Evolutionary conservation across 2,797 vertebrate genomes (phyloP).

Genomic region (Prunella strophiata): DNA sequence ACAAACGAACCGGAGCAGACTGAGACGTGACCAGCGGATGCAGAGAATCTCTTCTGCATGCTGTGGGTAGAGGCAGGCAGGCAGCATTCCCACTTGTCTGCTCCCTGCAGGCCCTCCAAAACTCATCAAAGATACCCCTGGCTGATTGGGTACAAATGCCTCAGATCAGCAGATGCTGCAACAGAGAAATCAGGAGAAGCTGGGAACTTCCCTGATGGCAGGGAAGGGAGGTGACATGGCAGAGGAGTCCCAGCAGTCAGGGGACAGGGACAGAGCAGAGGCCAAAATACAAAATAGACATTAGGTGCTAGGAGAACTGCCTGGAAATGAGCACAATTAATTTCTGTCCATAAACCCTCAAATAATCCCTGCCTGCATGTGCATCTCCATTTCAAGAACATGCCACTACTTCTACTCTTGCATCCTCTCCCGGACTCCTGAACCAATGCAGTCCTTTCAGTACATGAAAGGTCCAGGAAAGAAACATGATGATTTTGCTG

Average conservation of each 20-base stretch:
- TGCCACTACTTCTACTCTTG: background rate
- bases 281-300: background rate
- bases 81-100: background rate
- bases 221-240: fast-evolving
- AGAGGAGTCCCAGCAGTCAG: background rate
- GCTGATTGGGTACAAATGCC: background rate
- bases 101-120: background rate
- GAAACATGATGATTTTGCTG: background rate
- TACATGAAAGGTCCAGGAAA: background rate
- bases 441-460: background rate
- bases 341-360: background rate
- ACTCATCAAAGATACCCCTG: background rate
- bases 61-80: background rate
- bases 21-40: background rate
- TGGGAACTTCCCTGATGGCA: fast-evolving
- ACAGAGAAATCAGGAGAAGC: background rate
- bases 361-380: background rate
- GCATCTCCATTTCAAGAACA: background rate
- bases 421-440: background rate
- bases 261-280: background rate
- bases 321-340: background rate
- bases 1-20: background rate
- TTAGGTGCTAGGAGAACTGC: fast-evolving
- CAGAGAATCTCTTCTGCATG: background rate
- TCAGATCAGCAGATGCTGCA: background rate